phyloP scores from a whole-genome alignment of 1,140 invertebrate genomes.

The Ruditapes philippinarum region DNA sequence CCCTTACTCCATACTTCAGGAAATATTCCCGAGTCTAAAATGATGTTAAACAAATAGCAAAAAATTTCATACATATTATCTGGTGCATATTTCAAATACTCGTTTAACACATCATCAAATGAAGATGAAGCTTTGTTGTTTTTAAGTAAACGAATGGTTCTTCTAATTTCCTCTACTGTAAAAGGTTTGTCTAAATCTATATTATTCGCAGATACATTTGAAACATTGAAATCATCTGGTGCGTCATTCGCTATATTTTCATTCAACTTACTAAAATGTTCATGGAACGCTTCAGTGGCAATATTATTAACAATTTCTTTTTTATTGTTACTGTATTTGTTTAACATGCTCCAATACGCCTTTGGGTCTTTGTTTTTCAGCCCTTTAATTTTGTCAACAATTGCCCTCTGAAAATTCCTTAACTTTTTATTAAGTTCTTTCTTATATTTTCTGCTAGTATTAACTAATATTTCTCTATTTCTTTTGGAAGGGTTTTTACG shows the following conservation, averaged over 20 bases:
- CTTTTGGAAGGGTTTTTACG: not conserved
- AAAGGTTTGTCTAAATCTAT: not conserved
- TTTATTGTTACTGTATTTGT: not conserved
- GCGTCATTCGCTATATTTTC: not conserved
- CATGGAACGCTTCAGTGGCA: not conserved
- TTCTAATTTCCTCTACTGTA: not conserved
- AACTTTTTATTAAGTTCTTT: not conserved
- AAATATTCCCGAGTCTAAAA: slow-evolving; percentile 39
- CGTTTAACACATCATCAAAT: not conserved
- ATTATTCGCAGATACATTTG: too few relatives aligned
- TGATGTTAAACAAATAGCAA: slow-evolving; percentile 34
- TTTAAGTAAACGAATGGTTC: not conserved
- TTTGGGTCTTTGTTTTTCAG: not conserved
- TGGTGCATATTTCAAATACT: slow-evolving; percentile 4
- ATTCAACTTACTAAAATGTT: not conserved
- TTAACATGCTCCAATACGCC: not conserved
- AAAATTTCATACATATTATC: not conserved
- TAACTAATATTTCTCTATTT: not conserved
- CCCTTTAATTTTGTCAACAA: not conserved
- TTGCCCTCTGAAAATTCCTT: not conserved
- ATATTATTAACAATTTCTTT: not conserved
- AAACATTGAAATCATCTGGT: not conserved
- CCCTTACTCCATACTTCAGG: slow-evolving; percentile 25
- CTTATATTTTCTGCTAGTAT: not conserved
- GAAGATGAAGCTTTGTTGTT: not conserved